Conservation (phyloP, 2,797 vertebrate genomes). For the Pygocentrus nattereri region DNA sequence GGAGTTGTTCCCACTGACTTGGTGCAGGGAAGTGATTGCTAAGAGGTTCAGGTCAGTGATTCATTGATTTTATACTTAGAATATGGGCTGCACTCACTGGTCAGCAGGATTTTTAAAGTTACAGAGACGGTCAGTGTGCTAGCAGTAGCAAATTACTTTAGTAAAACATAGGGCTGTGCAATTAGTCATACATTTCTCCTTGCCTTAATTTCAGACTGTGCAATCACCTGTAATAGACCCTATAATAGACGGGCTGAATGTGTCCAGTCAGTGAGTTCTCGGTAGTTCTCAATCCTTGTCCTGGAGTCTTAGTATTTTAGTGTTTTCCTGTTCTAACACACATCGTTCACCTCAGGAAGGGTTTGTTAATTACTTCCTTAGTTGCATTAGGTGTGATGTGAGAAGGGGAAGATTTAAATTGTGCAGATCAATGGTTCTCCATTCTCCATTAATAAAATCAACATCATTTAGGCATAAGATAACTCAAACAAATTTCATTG, state of each 20-base stretch:
- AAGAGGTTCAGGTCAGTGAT: conserved; percentile 9
- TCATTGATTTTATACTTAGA: conserved; percentile 26
- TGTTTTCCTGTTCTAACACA: too few relatives aligned
- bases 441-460: too few relatives aligned
- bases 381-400: too few relatives aligned
- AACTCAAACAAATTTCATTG: too few relatives aligned
- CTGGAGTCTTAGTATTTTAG: too few relatives aligned
- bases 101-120: not conserved
- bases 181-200: not conserved
- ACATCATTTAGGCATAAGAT: too few relatives aligned
- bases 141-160: conserved; percentile 1
- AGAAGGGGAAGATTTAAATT: too few relatives aligned
- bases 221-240: conserved; percentile 6
- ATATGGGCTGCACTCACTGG: not conserved
- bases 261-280: too few relatives aligned
- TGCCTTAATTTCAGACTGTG: not conserved
- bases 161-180: not conserved
- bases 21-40: not conserved
- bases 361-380: too few relatives aligned
- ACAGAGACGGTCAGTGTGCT: not conserved
- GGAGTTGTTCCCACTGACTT: not conserved
- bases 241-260: not conserved
- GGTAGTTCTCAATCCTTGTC: too few relatives aligned
- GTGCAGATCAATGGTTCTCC: too few relatives aligned
- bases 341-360: too few relatives aligned